Conservation (phyloP, 2,797 vertebrate genomes). For the Argya squamiceps region DNA sequence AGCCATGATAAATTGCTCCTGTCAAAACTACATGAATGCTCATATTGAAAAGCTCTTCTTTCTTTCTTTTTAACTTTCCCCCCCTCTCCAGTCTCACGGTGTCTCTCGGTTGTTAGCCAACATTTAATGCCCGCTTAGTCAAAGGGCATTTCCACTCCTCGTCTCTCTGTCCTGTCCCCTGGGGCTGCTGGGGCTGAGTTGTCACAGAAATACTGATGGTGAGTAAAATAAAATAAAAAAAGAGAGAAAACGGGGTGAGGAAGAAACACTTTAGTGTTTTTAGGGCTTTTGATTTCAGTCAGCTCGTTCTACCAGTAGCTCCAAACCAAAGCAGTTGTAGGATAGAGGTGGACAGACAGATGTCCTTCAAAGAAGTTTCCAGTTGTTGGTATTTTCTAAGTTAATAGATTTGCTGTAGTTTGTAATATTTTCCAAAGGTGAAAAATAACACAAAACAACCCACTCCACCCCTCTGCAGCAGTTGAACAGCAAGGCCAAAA, state of each 20-base stretch:
- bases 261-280: conserved; percentile 3
- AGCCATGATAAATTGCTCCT: conserved; percentile 85
- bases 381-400: fast-evolving
- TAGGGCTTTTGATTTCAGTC: neutral
- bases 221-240: conserved; percentile 5
- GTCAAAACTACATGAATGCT: conserved; percentile 84
- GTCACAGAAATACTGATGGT: conserved; percentile 36
- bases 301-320: neutral
- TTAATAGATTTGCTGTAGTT: neutral
- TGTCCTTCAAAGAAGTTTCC: neutral
- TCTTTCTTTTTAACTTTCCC: conserved; percentile 78
- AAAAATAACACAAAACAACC: neutral
- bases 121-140: conserved; percentile 79
- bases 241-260: neutral
- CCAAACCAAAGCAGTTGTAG: neutral
- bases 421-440: neutral
- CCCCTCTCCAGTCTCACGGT: conserved; percentile 69
- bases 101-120: conserved; percentile 77
- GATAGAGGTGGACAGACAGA: neutral
- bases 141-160: conserved; percentile 69
- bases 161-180: conserved; percentile 56
- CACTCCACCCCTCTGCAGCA: neutral
- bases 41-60: conserved; percentile 83
- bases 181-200: conserved; percentile 40
- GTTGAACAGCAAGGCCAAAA: neutral